Base-by-base conservation (phyloP, 2,888 invertebrate species). In the Teleogryllus oceanicus region DNA sequence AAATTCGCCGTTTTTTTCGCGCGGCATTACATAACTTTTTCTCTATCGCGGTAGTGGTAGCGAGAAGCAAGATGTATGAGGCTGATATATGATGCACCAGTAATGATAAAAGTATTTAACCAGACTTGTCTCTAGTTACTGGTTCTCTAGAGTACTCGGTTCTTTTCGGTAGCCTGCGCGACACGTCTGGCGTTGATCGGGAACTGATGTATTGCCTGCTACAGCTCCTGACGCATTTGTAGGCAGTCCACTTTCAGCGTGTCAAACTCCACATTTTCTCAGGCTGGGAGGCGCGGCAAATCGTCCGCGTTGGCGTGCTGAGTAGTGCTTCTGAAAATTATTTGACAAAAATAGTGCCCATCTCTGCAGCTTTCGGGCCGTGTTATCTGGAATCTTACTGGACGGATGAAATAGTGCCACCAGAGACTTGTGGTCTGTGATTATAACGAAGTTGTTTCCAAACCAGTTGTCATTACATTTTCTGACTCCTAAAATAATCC, bases 401-500 rank as follows among this genome's bases (percentile, higher is more conserved):
- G 50, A 24, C 2, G 74, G 62, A 74, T 37, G 37, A 24, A 78
- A 62, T 1, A 78, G 37, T 21, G 78, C 12, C 1, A 21, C 18
- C 18, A 3, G 51, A 8, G 20, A 13, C 3, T 24, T 78, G 13
- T 78, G 50, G 24, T 62, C 74, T 10, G 51, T 78, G 2, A 78
- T 16, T 8, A 62, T 21, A 0, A 21, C 2, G 37, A 50, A 78
- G 0, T 78, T 10, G 13, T 18, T 51, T 3, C 78, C 74, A 62
- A 16, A 74, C 1, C 51, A 62, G 24, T 78, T 8, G 18, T 50
- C 18, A 37, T 50, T 50, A n/a, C 4, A 78, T 37, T 78, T 78
- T 2, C 24, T 62, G 37, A 62, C 78, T n/a, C 78, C 20, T n/a
- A 51, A 78, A 16, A 78, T 78, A 1, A 78, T 24, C 16, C 20